A percentile compares a stretch with the other conserved stretches of the same genome.
Conservation (phyloP, 2,888 invertebrate genomes). For the Balanococcus diminutus region DNA sequence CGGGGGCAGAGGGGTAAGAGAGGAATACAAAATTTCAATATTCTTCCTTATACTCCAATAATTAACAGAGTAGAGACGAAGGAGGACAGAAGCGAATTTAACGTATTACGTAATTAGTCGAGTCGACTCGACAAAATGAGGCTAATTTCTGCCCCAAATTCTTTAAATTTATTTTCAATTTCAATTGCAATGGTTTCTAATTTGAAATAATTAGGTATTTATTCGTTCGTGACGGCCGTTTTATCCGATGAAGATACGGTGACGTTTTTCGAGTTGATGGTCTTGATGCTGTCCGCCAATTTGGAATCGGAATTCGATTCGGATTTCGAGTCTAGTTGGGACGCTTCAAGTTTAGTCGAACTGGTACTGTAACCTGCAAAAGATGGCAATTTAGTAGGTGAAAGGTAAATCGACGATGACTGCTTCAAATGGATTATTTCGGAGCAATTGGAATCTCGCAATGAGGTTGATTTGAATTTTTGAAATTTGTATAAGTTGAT, state of each 20-base stretch:
- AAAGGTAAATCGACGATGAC: no score
- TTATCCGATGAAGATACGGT: conserved; percentile 31
- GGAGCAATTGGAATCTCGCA: no score
- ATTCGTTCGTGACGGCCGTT: conserved; percentile 45
- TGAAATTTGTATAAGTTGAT: no score
- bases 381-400: no score
- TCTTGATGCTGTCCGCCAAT: conserved; percentile 48
- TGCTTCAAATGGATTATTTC: no score
- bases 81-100: not conserved
- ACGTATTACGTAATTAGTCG: no score
- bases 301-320: conserved; percentile 44
- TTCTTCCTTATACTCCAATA: not conserved
- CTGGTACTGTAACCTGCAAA: conserved; percentile 45
- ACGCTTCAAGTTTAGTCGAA: conserved; percentile 48
- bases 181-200: no score
- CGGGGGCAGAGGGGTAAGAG: not conserved
- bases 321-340: conserved; percentile 45
- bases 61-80: not conserved
- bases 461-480: no score
- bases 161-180: no score
- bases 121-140: no score
- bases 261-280: conserved; percentile 36
- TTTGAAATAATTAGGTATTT: not conserved
- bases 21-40: not conserved
- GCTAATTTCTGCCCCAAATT: no score